phyloP scores from a whole-genome alignment of 2,797 vertebrate species.

The Rhynchotus rufescens region DNA sequence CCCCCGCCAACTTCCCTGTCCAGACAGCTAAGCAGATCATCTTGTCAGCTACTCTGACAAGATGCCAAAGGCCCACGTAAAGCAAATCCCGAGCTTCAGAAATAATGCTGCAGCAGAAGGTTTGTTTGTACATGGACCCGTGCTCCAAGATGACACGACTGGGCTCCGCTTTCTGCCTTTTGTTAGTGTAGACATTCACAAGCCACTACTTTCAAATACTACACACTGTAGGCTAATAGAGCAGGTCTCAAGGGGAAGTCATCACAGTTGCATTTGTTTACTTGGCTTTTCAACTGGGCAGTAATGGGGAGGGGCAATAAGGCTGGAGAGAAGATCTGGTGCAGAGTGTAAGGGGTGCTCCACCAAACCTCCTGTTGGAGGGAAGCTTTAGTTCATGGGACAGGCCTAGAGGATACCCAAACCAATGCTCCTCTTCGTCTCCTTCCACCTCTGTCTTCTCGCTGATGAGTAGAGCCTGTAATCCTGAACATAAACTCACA shows the following conservation, averaged over 20 bases:
- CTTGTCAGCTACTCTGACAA: background rate
- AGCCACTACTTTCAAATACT: background rate
- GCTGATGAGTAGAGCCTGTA: too few species aligned
- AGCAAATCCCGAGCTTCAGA: background rate
- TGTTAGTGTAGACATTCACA: background rate
- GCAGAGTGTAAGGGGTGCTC: too few species aligned
- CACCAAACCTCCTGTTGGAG: too few species aligned
- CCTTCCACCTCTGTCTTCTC: too few species aligned
- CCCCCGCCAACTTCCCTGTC: background rate
- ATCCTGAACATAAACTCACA: too few species aligned
- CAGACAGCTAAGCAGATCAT: background rate
- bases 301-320: too few species aligned
- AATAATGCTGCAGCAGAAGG: background rate
- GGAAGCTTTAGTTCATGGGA: too few species aligned
- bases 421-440: too few species aligned
- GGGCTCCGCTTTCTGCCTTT: background rate
- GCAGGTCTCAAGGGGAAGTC: background rate
- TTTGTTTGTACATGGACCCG: background rate
- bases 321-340: too few species aligned
- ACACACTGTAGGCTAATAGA: background rate
- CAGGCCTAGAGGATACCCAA: too few species aligned
- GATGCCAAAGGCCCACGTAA: background rate
- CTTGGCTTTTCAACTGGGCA: background rate
- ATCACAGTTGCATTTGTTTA: background rate
- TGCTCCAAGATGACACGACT: background rate